Conservation (phyloP, 1,140 invertebrate genomes). For the Aphaenogaster floridana region DNA sequence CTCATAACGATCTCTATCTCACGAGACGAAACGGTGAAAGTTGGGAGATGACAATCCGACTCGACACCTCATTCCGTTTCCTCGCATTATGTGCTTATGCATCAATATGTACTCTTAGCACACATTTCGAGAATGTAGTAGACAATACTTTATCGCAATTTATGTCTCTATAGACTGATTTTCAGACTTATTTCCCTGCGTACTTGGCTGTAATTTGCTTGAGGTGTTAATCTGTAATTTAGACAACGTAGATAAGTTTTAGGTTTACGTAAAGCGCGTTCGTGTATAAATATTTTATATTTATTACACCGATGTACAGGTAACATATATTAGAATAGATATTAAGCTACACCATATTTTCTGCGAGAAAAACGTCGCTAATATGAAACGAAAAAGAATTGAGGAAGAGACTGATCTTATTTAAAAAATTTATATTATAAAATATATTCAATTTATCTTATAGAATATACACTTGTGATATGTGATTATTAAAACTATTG, state of each 20-base stretch:
- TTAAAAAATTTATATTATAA: not conserved
- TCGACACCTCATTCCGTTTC: conserved; percentile 19
- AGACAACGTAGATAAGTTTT: conserved; percentile 32
- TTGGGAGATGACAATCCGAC: not conserved
- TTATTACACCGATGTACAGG: conserved; percentile 2
- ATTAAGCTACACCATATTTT: conserved; percentile 6
- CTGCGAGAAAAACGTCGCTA: not conserved
- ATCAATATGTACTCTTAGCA: conserved; percentile 32
- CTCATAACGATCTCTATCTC: not conserved
- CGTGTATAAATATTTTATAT: conserved; percentile 35
- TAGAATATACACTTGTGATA: not conserved
- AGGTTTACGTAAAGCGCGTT: not conserved
- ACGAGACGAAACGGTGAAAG: not conserved
- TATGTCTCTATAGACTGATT: conserved; percentile 4
- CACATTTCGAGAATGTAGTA: conserved; percentile 52
- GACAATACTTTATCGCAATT: conserved; percentile 19
- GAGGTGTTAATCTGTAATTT: conserved; percentile 27
- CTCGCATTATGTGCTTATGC: conserved; percentile 48
- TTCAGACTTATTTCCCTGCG: conserved; percentile 10
- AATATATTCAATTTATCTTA: not conserved
- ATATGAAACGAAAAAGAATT: not conserved
- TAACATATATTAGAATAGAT: conserved; percentile 29
- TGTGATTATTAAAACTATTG: not conserved
- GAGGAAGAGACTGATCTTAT: not conserved
- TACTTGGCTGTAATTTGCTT: conserved; percentile 48